phyloP scores from a whole-genome alignment of 2,888 invertebrate species.

The Saturnia japonica region DNA sequence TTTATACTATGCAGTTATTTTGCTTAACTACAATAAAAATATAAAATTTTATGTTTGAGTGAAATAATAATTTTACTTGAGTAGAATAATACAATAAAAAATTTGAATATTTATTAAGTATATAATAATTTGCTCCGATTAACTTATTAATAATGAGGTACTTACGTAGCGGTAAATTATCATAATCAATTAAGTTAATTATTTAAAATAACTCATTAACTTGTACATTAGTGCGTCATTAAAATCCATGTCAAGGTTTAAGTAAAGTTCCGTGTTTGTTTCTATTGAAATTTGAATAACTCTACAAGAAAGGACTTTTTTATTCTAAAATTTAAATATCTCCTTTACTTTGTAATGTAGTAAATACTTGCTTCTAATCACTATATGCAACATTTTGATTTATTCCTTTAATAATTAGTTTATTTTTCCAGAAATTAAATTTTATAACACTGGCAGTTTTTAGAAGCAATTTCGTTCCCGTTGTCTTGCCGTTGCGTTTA shows the following conservation, averaged over 20 bases:
- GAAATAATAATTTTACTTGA: neutral
- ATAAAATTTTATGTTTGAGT: neutral
- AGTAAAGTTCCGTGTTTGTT: conserved; percentile 17
- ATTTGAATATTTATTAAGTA: neutral
- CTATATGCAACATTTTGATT: too few relatives aligned
- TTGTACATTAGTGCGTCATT: conserved; percentile 17
- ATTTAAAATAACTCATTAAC: conserved; percentile 2
- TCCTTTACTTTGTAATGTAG: neutral
- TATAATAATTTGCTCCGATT: neutral
- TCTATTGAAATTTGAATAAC: conserved; percentile 19
- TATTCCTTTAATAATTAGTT: too few relatives aligned
- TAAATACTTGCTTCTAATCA: too few relatives aligned
- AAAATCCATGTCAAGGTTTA: conserved; percentile 15
- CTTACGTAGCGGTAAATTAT: neutral
- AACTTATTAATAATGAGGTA: neutral
- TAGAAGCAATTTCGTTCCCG: too few relatives aligned
- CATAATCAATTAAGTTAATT: neutral
- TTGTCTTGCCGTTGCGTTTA: too few relatives aligned
- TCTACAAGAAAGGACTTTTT: conserved; percentile 13
- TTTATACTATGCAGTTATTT: too few relatives aligned
- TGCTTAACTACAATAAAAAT: too few relatives aligned
- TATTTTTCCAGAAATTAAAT: too few relatives aligned
- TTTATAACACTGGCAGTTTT: too few relatives aligned
- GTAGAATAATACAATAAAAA: neutral
- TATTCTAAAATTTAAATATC: neutral